A percentile compares a stretch with the other conserved stretches of the same genome.
These are phyloP conservation scores for Pantherophis vulpinus DNA, from an alignment of 2,797 vertebrate genomes.

Conservation along the genomic window DNA sequence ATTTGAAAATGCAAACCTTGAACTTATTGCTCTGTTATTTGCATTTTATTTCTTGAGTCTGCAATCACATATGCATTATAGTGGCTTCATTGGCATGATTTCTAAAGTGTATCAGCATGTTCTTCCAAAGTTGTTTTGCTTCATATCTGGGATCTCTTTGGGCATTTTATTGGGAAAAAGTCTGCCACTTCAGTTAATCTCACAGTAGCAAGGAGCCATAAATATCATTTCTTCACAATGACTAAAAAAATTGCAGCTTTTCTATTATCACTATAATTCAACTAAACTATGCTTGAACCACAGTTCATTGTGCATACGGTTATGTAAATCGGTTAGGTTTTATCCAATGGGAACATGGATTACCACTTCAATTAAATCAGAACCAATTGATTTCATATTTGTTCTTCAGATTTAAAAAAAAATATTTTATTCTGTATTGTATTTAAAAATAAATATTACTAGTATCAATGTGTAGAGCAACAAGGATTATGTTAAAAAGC, in stretches of 20 bases:
- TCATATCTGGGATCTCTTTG: background rate
- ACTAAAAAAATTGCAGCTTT: background rate
- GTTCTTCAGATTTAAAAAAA: background rate
- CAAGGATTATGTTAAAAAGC: background rate
- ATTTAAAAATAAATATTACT: background rate
- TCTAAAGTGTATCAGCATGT: background rate
- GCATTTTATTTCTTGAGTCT: background rate
- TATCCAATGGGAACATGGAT: background rate
- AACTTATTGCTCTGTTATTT: background rate
- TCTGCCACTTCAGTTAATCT: background rate
- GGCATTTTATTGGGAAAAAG: background rate
- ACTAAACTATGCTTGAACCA: conserved; percentile 35
- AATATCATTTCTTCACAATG: background rate
- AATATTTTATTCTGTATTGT: background rate
- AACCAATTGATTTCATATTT: background rate
- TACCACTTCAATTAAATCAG: background rate
- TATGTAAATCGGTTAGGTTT: background rate
- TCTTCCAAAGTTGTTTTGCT: background rate
- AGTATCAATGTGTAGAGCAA: background rate
- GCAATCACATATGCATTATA: background rate
- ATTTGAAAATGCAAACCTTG: background rate
- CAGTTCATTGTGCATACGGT: background rate
- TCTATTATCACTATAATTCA: conserved; percentile 3
- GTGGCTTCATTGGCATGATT: background rate
- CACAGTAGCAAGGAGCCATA: background rate